Evolutionary conservation across 1,140 invertebrate species (phyloP).

Genomic region (Rhyzopertha dominica): DNA sequence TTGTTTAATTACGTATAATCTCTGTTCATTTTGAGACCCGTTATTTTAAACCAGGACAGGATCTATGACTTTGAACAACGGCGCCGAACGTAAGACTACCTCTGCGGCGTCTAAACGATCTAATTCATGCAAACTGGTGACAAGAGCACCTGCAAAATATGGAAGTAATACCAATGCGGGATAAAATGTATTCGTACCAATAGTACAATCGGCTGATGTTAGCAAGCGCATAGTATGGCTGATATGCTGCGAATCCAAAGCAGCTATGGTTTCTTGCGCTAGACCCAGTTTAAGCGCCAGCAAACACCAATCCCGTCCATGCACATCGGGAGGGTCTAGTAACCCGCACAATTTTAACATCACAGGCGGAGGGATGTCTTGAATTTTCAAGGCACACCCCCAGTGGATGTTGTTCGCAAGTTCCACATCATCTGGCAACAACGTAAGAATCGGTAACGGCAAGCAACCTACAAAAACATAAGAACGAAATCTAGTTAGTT

Average conservation of each 20-base stretch:
- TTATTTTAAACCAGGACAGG: too few species aligned
- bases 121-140: constrained; percentile 40
- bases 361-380: constrained; percentile 46
- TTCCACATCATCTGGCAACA: constrained; percentile 34
- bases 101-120: constrained; percentile 38
- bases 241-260: constrained; percentile 40
- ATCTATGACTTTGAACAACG: constrained; percentile 31
- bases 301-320: constrained; percentile 80
- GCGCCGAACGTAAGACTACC: constrained; percentile 34
- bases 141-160: constrained; percentile 34
- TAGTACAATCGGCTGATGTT: constrained; percentile 40
- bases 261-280: constrained; percentile 42
- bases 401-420: constrained; percentile 41
- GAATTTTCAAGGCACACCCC: constrained; percentile 42
- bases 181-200: constrained; percentile 31
- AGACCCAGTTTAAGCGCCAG: constrained; percentile 69
- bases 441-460: neutral
- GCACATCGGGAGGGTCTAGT: constrained; percentile 71
- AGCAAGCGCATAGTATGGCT: constrained; percentile 44
- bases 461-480: too few species aligned
- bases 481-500: too few species aligned
- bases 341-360: constrained; percentile 55
- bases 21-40: constrained; percentile 6
- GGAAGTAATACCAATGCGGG: neutral
- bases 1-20: too few species aligned